These are phyloP conservation scores for Melolontha melolontha DNA, from an alignment of 2,888 invertebrate species.

Conservation along the genomic window DNA sequence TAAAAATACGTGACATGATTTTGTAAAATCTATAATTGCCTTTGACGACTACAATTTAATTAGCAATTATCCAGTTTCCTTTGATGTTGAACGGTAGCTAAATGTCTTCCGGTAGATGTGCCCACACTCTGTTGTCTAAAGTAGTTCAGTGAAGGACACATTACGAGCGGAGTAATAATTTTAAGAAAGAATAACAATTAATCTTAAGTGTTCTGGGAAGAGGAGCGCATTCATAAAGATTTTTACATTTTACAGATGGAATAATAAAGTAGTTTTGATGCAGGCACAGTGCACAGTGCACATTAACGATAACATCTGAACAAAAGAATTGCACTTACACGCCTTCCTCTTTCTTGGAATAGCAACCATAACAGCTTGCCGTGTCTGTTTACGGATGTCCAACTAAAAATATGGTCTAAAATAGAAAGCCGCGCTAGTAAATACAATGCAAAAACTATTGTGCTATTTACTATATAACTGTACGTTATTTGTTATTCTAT, in stretches of 20 bases:
- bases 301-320: slow-evolving; percentile 13
- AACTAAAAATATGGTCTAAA: too few relatives aligned
- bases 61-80: slow-evolving; percentile 19
- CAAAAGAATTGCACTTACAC: slow-evolving; percentile 5
- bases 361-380: background rate
- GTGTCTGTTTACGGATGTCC: too few relatives aligned
- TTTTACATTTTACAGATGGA: slow-evolving; percentile 17
- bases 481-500: too few relatives aligned
- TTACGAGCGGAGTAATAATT: background rate
- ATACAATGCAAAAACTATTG: too few relatives aligned
- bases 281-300: slow-evolving; percentile 9
- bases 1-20: slow-evolving; percentile 1
- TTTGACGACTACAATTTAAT: background rate
- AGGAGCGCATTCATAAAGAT: slow-evolving; percentile 21
- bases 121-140: background rate
- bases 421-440: too few relatives aligned
- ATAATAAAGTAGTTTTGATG: slow-evolving; percentile 30
- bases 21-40: slow-evolving; percentile 2
- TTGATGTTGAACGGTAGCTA: background rate
- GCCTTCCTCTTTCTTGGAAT: slow-evolving; percentile 10
- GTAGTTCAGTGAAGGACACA: slow-evolving; percentile 22
- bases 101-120: slow-evolving; percentile 18
- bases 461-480: too few relatives aligned
- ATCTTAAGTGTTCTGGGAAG: slow-evolving; percentile 18
- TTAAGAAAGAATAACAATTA: slow-evolving; percentile 23